Conservation (phyloP, 2,797 vertebrate species). For the Dendrocincla fuliginosa region DNA sequence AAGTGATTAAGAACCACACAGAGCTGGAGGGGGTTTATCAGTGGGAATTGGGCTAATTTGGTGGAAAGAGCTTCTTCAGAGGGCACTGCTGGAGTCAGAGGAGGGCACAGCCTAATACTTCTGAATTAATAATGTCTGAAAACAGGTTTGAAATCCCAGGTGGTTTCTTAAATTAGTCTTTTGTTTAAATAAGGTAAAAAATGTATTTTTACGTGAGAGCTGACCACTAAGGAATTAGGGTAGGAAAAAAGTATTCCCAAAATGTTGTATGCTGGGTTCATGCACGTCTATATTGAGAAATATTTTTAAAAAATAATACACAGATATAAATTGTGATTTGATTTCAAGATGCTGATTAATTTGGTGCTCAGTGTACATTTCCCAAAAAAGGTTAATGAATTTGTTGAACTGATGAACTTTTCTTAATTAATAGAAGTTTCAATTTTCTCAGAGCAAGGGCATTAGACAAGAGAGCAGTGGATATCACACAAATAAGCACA, state of each 20-base stretch:
- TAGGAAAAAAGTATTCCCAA: neutral
- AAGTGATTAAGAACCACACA: neutral
- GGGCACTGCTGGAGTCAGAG: constrained; percentile 1
- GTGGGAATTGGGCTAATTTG: constrained; percentile 39
- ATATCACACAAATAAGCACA: neutral
- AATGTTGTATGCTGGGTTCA: neutral
- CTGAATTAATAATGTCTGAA: constrained; percentile 50
- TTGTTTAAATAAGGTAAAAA: constrained; percentile 23
- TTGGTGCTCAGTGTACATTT: constrained; percentile 59
- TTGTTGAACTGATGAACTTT: constrained; percentile 62
- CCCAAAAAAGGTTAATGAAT: constrained; percentile 68
- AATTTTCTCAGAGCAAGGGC: constrained; percentile 38
- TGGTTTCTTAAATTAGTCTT: constrained; percentile 1
- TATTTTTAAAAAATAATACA: neutral
- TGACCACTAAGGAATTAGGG: neutral
- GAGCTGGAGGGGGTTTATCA: constrained; percentile 27
- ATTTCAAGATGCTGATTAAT: constrained; percentile 62
- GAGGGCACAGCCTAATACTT: constrained; percentile 15
- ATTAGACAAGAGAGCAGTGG: neutral
- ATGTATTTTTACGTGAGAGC: neutral
- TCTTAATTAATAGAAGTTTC: constrained; percentile 62
- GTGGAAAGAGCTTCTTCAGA: neutral
- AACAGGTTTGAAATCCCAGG: neutral
- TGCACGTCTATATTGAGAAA: neutral
- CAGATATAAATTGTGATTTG: constrained; percentile 24